These are phyloP conservation scores for Baccha elongata DNA, from an alignment of 2,888 invertebrate genomes.

Conservation along the genomic window DNA sequence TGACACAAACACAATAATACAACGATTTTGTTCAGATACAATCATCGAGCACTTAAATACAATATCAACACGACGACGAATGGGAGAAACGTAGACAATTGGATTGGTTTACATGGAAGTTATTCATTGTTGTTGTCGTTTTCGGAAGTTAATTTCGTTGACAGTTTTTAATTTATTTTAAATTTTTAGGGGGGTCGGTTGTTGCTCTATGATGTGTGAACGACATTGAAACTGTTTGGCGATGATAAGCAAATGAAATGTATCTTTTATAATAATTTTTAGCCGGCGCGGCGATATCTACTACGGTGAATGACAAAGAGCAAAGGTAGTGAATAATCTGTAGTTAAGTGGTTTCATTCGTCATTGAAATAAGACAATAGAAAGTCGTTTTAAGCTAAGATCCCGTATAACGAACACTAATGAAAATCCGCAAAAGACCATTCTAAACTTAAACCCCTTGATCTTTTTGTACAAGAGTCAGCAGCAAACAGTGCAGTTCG, in stretches of 20 bases:
- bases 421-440: too few species aligned
- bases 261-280: too few species aligned
- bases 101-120: slow-evolving; percentile 5
- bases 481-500: too few species aligned
- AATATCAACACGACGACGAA: slow-evolving; percentile 22
- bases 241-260: slow-evolving; percentile 25
- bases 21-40: background rate
- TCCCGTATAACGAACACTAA: too few species aligned
- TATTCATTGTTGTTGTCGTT: slow-evolving; percentile 19
- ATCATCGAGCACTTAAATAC: slow-evolving; percentile 26
- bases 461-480: too few species aligned
- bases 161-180: slow-evolving; percentile 48
- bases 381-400: too few species aligned
- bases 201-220: background rate
- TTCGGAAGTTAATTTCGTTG: slow-evolving; percentile 29
- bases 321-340: too few species aligned
- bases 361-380: too few species aligned
- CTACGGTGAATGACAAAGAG: too few species aligned
- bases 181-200: background rate
- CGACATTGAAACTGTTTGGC: slow-evolving; percentile 23
- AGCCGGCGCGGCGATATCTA: too few species aligned
- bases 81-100: background rate
- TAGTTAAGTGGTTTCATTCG: too few species aligned
- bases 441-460: too few species aligned
- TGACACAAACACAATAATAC: slow-evolving; percentile 11